Evolutionary conservation across 1,140 invertebrate genomes (phyloP), one percentile per base, ranked within the genome.

Genomic region (Philaenus spumarius): DNA sequence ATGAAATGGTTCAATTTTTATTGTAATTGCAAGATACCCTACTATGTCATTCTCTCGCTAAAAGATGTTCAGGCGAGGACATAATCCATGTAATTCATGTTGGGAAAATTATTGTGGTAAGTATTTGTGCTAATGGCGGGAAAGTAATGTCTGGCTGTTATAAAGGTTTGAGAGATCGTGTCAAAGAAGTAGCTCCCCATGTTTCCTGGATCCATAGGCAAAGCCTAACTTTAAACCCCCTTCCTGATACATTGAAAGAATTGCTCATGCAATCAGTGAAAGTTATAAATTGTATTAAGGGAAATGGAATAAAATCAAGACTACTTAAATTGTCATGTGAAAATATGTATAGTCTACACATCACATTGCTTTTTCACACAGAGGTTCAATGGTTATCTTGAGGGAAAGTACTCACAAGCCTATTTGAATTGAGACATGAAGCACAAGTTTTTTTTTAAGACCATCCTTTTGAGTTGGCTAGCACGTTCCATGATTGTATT

Each of bases 311-410:
- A 62, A 62, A 64, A 23, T 56, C 47, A 14, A 55, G 54, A 47
- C 23, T 60, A 15, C 62, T 58, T 40, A 58, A 55, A 65, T 53
- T 63, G 60, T 53, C 71, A 47, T 72, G 69, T 67, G 66, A 67
- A 65, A 66, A 72, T 62, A 67, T 69, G 62, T 64, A 64, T 59
- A 62, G 64, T 59, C 54, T 68, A 64, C 67, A 72, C 63, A 64
- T 68, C 64, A 65, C 66, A 55, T 63, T 72, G 45, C 61, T 73
- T 57, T 58, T 69, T 60, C 63, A 70, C 64, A 67, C 65, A 58
- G 65, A 70, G 66, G 65, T 68, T 52, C 59, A 67, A 61, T 71
- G 69, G 69, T 64, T 71, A 45, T 71, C 69, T 58, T 63, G 66
- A 64, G 68, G 70, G 47, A 71, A 69, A 64, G 63, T 68, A 59